These are phyloP conservation scores for Accipiter virgatus DNA, from an alignment of 2,113 vertebrate species.

Conservation along the genomic window DNA sequence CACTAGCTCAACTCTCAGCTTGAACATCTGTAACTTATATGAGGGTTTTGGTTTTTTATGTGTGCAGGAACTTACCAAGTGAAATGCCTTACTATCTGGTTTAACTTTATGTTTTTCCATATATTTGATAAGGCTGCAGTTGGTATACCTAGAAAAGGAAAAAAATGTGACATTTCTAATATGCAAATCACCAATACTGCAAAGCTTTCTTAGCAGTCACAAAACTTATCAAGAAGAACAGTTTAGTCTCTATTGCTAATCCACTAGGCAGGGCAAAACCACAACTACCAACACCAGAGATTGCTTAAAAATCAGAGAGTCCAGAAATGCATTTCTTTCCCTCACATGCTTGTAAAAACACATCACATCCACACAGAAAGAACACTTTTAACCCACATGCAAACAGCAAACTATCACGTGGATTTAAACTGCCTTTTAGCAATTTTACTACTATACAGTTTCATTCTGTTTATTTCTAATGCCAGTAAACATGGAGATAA, in stretches of 20 bases:
- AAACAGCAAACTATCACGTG: neutral
- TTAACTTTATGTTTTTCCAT: conserved; percentile 99
- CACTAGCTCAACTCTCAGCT: neutral
- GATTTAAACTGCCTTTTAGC: neutral
- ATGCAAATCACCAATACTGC: neutral
- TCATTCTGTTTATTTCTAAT: neutral
- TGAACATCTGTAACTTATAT: neutral
- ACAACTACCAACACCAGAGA: neutral
- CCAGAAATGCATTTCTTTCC: neutral
- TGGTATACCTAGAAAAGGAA: conserved; percentile 88
- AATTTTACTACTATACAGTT: neutral
- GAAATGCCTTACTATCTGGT: conserved; percentile 99
- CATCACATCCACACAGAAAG: neutral
- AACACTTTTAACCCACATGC: neutral
- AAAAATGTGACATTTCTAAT: neutral
- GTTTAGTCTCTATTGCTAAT: neutral
- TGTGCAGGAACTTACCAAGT: conserved; percentile 86
- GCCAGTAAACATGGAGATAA: neutral
- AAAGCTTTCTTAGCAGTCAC: neutral
- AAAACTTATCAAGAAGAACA: neutral
- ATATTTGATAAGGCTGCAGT: conserved; percentile 99
- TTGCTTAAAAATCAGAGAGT: neutral
- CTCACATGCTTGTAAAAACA: neutral
- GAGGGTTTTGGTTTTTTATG: neutral
- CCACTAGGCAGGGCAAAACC: neutral